phyloP scores from a whole-genome alignment of 2,113 vertebrate species.

The Formicarius rufipectus region DNA sequence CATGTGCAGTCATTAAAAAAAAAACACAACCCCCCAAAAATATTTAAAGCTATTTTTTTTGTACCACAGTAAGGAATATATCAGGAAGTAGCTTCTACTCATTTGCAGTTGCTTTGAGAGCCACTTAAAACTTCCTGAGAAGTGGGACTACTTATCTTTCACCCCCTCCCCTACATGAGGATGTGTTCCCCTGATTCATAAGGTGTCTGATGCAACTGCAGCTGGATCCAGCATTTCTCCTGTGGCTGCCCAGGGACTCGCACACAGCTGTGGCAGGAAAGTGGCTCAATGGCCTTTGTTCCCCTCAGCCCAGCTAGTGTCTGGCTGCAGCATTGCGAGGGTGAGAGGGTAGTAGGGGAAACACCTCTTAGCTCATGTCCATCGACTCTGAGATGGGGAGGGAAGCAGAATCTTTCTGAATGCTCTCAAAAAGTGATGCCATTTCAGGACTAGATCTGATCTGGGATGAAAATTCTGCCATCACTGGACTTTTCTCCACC shows the following conservation, averaged over 20 bases:
- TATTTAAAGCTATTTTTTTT: not conserved
- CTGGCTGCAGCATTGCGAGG: not conserved
- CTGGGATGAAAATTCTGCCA: slow-evolving; percentile 89
- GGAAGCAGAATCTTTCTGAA: slow-evolving; percentile 83
- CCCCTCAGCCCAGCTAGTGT: not conserved
- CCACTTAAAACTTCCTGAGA: not conserved
- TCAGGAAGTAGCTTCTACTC: not conserved
- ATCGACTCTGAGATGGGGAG: slow-evolving; percentile 75
- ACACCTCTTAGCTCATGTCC: slow-evolving; percentile 83
- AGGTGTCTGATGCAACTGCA: not conserved
- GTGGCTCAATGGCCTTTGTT: rapidly evolving
- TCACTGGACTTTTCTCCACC: slow-evolving; percentile 85
- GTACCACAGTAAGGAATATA: not conserved
- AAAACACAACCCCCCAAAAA: too few species aligned
- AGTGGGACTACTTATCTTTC: rapidly evolving
- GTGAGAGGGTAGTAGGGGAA: not conserved
- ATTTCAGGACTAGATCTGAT: slow-evolving; percentile 89
- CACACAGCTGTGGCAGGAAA: not conserved
- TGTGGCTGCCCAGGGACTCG: not conserved
- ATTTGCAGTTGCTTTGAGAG: rapidly evolving
- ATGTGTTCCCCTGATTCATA: rapidly evolving
- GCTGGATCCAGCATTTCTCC: not conserved
- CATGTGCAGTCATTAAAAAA: slow-evolving; percentile 17
- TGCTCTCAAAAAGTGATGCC: slow-evolving; percentile 87
- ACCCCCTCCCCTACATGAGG: rapidly evolving